Evolutionary conservation across 2,113 vertebrate genomes (phyloP).

Genomic region (Ictalurus furcatus): DNA sequence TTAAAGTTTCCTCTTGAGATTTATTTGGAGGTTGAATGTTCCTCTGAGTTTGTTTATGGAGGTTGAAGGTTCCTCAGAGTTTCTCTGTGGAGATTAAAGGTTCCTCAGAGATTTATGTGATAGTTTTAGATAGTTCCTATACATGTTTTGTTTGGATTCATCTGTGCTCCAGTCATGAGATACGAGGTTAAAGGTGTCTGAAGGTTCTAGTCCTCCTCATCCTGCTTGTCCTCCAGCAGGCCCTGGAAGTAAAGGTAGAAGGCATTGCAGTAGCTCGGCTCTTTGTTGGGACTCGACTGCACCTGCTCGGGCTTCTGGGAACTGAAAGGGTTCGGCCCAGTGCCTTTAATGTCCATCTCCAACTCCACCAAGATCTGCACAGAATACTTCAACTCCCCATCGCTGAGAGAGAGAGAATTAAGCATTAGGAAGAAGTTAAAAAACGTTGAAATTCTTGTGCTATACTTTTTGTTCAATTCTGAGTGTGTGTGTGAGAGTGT

Average conservation of each 20-base stretch:
- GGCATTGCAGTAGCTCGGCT: slow-evolving; percentile 78
- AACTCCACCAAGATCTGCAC: slow-evolving; percentile 87
- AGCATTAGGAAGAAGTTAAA: too few relatives aligned
- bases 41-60: neutral
- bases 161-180: neutral
- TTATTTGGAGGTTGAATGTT: neutral
- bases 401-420: slow-evolving; percentile 65
- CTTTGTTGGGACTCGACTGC: slow-evolving; percentile 70
- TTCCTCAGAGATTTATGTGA: neutral
- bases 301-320: slow-evolving; percentile 70
- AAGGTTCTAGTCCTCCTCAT: slow-evolving; percentile 56
- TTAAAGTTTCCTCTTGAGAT: neutral
- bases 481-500: neutral
- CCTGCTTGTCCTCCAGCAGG: slow-evolving; percentile 65
- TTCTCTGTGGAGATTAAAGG: neutral
- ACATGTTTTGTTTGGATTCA: neutral
- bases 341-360: slow-evolving; percentile 76
- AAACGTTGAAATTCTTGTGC: slow-evolving; percentile 50
- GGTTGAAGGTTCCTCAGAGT: neutral
- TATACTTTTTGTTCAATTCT: slow-evolving; percentile 67
- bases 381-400: slow-evolving; percentile 85
- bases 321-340: slow-evolving; percentile 82
- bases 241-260: slow-evolving; percentile 84
- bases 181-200: neutral
- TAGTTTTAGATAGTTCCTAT: neutral